Evolutionary conservation across 2,888 invertebrate genomes (phyloP).

Genomic region (Pilophorus perplexus): DNA sequence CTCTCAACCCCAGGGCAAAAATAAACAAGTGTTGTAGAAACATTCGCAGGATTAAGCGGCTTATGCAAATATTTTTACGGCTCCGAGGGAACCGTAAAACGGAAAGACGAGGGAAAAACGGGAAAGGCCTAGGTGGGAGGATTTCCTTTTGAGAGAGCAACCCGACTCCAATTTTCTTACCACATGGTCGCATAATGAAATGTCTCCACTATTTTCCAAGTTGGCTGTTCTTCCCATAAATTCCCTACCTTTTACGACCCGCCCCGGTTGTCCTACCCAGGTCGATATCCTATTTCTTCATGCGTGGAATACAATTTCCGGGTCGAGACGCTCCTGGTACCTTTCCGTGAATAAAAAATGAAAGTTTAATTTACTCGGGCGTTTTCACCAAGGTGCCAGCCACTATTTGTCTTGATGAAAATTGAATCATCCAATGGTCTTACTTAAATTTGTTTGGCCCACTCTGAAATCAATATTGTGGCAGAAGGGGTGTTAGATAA

Average conservation of each 20-base stretch:
- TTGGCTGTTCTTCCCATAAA: not conserved
- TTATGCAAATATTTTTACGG: conserved; percentile 17
- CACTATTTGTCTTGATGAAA: too few species aligned
- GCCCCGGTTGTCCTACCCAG: not conserved
- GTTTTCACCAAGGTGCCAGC: too few species aligned
- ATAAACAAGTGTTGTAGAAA: not conserved
- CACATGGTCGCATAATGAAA: conserved; percentile 20
- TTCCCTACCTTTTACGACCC: conserved; percentile 3
- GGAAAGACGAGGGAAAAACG: not conserved
- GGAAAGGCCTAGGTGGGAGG: not conserved
- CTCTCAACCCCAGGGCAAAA: too few species aligned
- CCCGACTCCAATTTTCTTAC: conserved; percentile 14
- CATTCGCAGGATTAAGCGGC: conserved; percentile 3
- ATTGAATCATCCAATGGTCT: too few species aligned
- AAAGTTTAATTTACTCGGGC: too few species aligned
- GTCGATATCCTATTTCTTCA: not conserved
- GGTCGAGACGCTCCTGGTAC: not conserved
- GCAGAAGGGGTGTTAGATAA: too few species aligned
- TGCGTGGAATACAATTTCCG: not conserved
- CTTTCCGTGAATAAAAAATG: too few species aligned
- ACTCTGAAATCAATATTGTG: too few species aligned
- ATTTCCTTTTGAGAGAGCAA: not conserved
- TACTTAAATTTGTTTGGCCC: too few species aligned
- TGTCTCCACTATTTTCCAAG: conserved; percentile 13
- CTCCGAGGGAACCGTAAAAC: not conserved